A percentile compares a stretch with the other conserved stretches of the same genome.
Evolutionary conservation across 2,113 vertebrate genomes (phyloP).

Genomic region (Odontesthes bonariensis): DNA sequence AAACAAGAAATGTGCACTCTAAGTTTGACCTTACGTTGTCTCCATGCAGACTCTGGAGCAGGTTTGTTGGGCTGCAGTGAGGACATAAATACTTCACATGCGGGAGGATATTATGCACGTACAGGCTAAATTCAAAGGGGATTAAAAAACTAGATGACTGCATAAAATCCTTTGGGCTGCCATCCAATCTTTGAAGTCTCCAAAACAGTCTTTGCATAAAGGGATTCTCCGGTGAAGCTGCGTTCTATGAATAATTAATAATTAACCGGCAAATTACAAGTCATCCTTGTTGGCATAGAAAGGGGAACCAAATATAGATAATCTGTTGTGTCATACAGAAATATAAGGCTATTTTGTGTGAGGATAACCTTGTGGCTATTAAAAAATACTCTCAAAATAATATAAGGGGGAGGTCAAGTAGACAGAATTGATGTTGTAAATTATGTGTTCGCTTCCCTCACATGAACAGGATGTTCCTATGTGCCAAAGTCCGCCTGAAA

Average conservation of each 20-base stretch:
- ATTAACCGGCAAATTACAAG: constrained; percentile 62
- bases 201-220: constrained; percentile 37
- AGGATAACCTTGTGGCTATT: neutral
- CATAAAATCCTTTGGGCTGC: constrained; percentile 23
- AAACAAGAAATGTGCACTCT: neutral
- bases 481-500: constrained; percentile 12
- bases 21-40: constrained; percentile 7
- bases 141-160: constrained; percentile 4
- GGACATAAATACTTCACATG: constrained; percentile 29
- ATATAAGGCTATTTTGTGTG: neutral
- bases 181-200: constrained; percentile 45
- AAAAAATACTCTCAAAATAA: neutral
- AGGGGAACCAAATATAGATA: constrained; percentile 27
- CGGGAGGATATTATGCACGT: constrained; percentile 23
- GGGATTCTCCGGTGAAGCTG: constrained; percentile 24
- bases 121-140: neutral
- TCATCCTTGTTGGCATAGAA: constrained; percentile 38
- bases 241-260: constrained; percentile 71
- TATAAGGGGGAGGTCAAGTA: neutral
- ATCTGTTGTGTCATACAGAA: neutral
- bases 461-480: neutral
- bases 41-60: constrained; percentile 4
- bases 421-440: too few species aligned
- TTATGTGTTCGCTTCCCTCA: too few species aligned
- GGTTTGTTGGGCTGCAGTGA: constrained; percentile 3